Base-by-base conservation (phyloP, 2,113 vertebrate genomes). In the Sphaerodactylus townsendi region DNA sequence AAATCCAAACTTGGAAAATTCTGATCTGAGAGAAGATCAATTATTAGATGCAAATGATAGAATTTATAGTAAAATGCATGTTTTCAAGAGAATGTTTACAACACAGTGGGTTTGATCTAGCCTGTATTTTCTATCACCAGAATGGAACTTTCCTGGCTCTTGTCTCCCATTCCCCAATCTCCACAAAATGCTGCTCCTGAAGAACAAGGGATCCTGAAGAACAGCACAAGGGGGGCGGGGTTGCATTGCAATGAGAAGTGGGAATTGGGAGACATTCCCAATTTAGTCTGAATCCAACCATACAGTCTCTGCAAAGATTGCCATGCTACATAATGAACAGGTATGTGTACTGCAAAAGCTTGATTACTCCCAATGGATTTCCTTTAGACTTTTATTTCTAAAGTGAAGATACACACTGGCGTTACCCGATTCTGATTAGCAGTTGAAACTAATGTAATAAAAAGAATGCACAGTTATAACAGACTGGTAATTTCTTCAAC, bases 361-460 rank as follows among this genome's bases (percentile, higher is more conserved):
- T 76, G 14, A 5, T 17, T 28, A 23, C 23, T 77, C 59, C 50
- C 33, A 39, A 13, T 21, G 82, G 79, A 87, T 85, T 33, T 71
- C 53, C 69, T 1, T 79, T 53, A 0, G 37, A 0, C 2, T 39
- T 76, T 89, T 86, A 82, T 62, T 0, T 81, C 19, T 76, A 89
- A 85, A n/a, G 15, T 73, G 2, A 70, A 85, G 2, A 89, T 62
- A 73, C 41, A 87, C 71, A 87, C 79, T 88, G 81, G 53, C 78
- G 74, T 81, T 89, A 81, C 2, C 86, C 79, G 82, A 78, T 83
- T 92, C 91, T 91, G 30, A 90, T 90, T 79, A 85, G 77, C 53
- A 87, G 81, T 56, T 89, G 59, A 62, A 73, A 50, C 80, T 62
- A 46, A 75, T 28, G 11, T 28, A 93, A 39, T 73, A 80, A 88